Evolutionary conservation across 1,140 invertebrate species (phyloP), one percentile per base, ranked within the genome.

Genomic region (Leptonema lineaticorne): DNA sequence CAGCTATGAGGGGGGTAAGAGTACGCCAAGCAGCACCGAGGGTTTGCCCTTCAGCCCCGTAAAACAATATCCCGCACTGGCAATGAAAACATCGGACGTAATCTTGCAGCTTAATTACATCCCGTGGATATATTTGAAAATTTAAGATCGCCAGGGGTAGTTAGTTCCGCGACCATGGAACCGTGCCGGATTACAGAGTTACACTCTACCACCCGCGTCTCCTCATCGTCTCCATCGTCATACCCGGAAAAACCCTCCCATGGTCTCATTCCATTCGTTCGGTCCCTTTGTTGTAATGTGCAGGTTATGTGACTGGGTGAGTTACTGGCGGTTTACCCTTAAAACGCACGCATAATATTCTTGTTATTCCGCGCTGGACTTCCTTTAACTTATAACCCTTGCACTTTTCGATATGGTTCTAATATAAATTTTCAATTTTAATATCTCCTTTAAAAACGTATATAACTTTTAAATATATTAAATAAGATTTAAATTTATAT

Each of bases 41-140:
- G 37, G 37, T 1, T 41, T 2, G 37, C 1, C 16, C 16, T 41
- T 11, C n/a, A n/a, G 11, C 37, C 22, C 27, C 27, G 57, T 59
- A 59, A 59, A 59, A 59, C 57, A 59, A 59, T 59, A 33, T 59
- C 57, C 57, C 30, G 57, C 33, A 33, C 30, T 27, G 30, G 57
- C 57, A 59, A 59, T 59, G 57, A 59, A 59, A 59, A 59, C 57
- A 59, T 59, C 57, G 30, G 57, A 37, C 57, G 28, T 59, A 59
- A 59, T 59, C 57, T 59, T 59, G 28, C 57, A 59, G 57, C 57
- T 59, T 59, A 59, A 59, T 59, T 59, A 59, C 57, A 59, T 59
- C 57, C 57, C 57, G 30, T 59, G 57, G 57, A 59, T 59, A 53
- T 53, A 59, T 59, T 59, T 59, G 57, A 59, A 59, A 59, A 59